phyloP scores from a whole-genome alignment of 2,113 vertebrate species.

The Haliaeetus leucogaster region DNA sequence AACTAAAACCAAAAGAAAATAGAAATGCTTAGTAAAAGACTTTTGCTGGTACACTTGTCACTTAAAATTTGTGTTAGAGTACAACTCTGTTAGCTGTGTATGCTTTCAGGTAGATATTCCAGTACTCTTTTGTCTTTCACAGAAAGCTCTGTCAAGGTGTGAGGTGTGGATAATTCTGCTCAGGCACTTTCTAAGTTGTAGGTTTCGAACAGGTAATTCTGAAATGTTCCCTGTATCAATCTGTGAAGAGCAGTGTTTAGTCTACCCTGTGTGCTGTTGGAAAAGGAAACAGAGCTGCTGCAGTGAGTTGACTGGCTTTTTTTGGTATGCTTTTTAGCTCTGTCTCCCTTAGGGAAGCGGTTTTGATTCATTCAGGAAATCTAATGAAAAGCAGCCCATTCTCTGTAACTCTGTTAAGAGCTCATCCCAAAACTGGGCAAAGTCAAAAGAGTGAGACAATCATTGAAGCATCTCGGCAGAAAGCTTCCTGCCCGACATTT shows the following conservation, averaged over 20 bases:
- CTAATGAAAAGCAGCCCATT: background rate
- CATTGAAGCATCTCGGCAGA: background rate
- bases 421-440: background rate
- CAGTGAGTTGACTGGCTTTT: background rate
- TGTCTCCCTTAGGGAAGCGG: background rate
- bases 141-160: background rate
- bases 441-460: background rate
- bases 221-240: conserved; percentile 48
- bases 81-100: background rate
- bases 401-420: background rate
- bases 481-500: background rate
- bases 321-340: background rate
- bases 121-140: background rate
- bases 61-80: background rate
- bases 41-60: background rate
- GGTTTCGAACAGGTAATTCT: background rate
- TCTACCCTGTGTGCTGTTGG: background rate
- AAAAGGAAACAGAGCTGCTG: background rate
- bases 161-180: background rate
- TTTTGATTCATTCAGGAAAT: background rate
- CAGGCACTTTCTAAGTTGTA: background rate
- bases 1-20: background rate
- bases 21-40: background rate
- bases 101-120: background rate
- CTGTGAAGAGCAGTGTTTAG: background rate